Evolutionary conservation across 2,888 invertebrate species (phyloP).

Genomic region (Oscheius sp.): DNA sequence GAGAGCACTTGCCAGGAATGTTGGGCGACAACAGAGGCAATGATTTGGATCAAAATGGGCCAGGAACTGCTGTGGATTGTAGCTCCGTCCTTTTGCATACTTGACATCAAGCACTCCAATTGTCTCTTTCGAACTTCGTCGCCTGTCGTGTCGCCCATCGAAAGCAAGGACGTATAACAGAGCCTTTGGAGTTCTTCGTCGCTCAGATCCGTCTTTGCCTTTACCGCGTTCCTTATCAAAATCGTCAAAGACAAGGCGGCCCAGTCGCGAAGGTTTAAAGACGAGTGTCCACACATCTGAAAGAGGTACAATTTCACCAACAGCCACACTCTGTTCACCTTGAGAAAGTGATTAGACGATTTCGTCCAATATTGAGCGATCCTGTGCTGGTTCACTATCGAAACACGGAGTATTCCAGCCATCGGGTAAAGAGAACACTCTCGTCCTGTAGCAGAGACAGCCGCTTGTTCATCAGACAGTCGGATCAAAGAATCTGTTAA

Average conservation of each 20-base stretch:
- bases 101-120: slow-evolving; percentile 90
- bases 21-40: slow-evolving; percentile 84
- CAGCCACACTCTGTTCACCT: slow-evolving; percentile 16
- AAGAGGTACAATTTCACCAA: slow-evolving; percentile 2
- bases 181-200: slow-evolving; percentile 83
- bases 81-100: slow-evolving; percentile 92
- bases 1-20: slow-evolving; percentile 45
- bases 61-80: slow-evolving; percentile 88
- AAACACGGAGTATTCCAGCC: slow-evolving; percentile 47
- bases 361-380: slow-evolving; percentile 47
- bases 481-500: slow-evolving; percentile 20
- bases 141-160: slow-evolving; percentile 88
- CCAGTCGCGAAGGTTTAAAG: slow-evolving; percentile 86
- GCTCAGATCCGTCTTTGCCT: slow-evolving; percentile 51
- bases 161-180: slow-evolving; percentile 86
- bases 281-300: slow-evolving; percentile 67
- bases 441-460: slow-evolving; percentile 50
- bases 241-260: slow-evolving; percentile 96
- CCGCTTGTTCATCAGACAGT: slow-evolving; percentile 54
- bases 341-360: slow-evolving; percentile 47
- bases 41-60: slow-evolving; percentile 92
- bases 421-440: slow-evolving; percentile 52
- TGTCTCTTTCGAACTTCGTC: slow-evolving; percentile 94
- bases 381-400: slow-evolving; percentile 32
- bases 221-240: slow-evolving; percentile 88